Percentiles rank a stretch among this genome's conserved stretches.
These are phyloP conservation scores for Okamejei kenojei DNA, from an alignment of 2,797 vertebrate genomes.

Conservation along the genomic window DNA sequence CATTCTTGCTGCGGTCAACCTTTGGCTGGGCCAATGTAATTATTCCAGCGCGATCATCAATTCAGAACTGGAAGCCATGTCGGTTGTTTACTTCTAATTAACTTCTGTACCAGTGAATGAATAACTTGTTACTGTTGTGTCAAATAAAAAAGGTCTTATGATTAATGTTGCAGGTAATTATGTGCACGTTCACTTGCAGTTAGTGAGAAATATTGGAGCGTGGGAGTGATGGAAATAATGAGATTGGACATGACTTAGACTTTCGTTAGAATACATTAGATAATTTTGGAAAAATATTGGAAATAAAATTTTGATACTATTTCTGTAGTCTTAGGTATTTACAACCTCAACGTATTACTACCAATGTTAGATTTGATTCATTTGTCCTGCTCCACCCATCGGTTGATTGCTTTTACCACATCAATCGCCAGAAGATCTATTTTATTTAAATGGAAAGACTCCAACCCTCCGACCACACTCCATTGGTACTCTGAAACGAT, in stretches of 20 bases:
- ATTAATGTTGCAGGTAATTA: constrained; percentile 32
- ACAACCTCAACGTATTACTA: no score
- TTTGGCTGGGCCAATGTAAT: background rate
- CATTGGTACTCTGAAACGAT: no score
- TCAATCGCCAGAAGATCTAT: no score
- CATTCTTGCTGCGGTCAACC: background rate
- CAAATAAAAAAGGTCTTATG: constrained; percentile 21
- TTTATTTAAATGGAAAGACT: no score
- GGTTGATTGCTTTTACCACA: no score
- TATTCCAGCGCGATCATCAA: background rate
- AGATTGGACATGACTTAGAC: background rate
- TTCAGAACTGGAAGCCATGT: constrained; percentile 27
- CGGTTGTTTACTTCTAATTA: constrained; percentile 15
- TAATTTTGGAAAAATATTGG: no score
- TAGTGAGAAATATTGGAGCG: constrained; percentile 17
- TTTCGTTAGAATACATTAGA: background rate
- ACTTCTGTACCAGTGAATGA: constrained; percentile 32
- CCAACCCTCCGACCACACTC: no score
- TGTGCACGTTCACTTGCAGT: background rate
- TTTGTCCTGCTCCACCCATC: no score
- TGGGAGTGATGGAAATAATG: background rate
- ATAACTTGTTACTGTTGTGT: constrained; percentile 5
- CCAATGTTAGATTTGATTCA: no score
- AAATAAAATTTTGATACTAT: no score
- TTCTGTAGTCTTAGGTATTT: no score